Evolutionary conservation across 2,888 invertebrate genomes (phyloP).

Genomic region (Leptodirus hochenwartii): DNA sequence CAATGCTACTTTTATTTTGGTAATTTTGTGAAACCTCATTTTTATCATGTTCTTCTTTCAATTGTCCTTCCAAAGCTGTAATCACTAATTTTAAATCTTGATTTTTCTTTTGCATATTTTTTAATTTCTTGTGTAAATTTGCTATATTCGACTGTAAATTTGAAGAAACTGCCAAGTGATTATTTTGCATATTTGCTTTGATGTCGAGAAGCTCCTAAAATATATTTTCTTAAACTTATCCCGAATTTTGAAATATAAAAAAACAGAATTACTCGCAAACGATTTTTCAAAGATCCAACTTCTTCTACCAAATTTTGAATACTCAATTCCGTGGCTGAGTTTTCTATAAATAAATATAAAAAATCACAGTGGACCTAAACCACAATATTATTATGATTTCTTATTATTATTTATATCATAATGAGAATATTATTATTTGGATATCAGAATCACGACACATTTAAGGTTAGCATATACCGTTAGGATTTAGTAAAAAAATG

Average conservation of each 20-base stretch:
- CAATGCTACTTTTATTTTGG: too few relatives aligned
- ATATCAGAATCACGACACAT: too few relatives aligned
- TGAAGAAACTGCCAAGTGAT: constrained; percentile 9
- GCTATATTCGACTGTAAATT: constrained; percentile 13
- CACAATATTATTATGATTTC: too few relatives aligned
- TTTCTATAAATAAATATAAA: constrained; percentile 10
- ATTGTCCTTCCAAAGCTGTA: constrained; percentile 2
- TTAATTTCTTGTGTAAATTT: constrained; percentile 11
- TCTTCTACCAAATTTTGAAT: constrained; percentile 11
- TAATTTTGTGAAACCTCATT: too few relatives aligned
- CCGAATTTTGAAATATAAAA: too few relatives aligned
- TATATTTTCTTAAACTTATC: too few relatives aligned
- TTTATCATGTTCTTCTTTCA: background rate
- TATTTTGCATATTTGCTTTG: constrained; percentile 12
- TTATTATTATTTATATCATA: too few relatives aligned
- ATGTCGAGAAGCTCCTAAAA: constrained; percentile 14
- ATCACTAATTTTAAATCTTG: constrained; percentile 6
- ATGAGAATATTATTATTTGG: too few relatives aligned
- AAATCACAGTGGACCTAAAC: constrained; percentile 3
- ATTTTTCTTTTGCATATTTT: constrained; percentile 10
- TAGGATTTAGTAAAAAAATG: too few relatives aligned
- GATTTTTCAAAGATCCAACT: constrained; percentile 11
- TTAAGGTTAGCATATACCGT: too few relatives aligned
- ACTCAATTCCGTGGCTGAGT: constrained; percentile 11
- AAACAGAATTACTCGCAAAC: too few relatives aligned